Evolutionary conservation across 2,113 vertebrate genomes (phyloP), one percentile per base, ranked within the genome.

Genomic region (Ranitomeya variabilis): DNA sequence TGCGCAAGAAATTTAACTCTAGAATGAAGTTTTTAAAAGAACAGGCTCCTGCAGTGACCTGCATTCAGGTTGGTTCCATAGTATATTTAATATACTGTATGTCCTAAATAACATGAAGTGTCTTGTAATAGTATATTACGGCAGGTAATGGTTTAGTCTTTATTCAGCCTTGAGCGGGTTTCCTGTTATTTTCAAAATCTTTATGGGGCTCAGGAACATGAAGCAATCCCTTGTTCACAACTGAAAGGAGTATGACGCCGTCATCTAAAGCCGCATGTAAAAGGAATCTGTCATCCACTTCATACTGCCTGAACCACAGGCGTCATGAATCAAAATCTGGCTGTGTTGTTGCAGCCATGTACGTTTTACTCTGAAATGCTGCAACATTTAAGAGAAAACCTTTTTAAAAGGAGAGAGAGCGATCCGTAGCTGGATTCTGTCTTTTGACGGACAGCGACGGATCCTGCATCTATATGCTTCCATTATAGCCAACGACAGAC

Each of bases 11-110:
- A 51, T 95, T 95, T 64, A 96, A 94, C 74, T 93, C 97, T 84
- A 93, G 98, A 81, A 93, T 98, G 90, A 92, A 91, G 77, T 99
- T 97, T 93, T 93, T 99, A 89, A 95, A 96, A 91, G 95, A 95
- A 0, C 98, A 99, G 79, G 93, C 96, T 31, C 97, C 97, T 1
- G 96, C 98, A 73, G 96, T 99, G 90, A 97, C 94, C 77, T 92
- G 96, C 90, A 99, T 99, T 90, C 98, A 99, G 97, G 98, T 99
- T 91, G 73, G 11, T 62, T 67, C 81, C 23, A 21, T 67, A 55
- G 5, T 54, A 66, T 52, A 16, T 23, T n/a, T 21, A 57, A 26
- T 13, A 16, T 9, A 21, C n/a, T 23, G 13, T 45, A 0, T 0
- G 15, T 74, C 13, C 9, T 8, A 15, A 10, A 10, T 80, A 11